These are phyloP conservation scores for Eulemur rubriventer DNA, from an alignment of 2,797 vertebrate species.

Conservation along the genomic window DNA sequence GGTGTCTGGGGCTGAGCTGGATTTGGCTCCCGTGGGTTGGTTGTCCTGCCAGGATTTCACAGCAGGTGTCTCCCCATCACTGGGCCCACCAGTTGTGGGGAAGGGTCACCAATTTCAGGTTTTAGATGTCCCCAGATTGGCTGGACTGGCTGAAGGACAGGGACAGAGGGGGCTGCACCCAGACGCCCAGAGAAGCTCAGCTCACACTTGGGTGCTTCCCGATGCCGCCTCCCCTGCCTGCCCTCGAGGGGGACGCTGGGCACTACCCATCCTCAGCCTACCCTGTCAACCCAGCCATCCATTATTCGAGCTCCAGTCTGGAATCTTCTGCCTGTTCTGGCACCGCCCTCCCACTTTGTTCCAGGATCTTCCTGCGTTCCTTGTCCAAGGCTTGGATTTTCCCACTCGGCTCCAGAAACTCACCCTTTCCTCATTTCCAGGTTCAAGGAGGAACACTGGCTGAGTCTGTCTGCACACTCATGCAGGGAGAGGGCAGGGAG, in stretches of 20 bases:
- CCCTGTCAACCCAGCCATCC: not conserved
- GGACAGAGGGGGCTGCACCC: fast-evolving
- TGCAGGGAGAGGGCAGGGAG: too few relatives aligned
- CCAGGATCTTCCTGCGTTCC: not conserved
- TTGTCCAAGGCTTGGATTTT: not conserved
- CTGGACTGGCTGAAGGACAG: not conserved
- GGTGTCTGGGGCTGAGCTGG: not conserved
- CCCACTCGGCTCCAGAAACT: not conserved
- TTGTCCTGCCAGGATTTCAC: not conserved
- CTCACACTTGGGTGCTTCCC: fast-evolving
- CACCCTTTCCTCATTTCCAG: too few relatives aligned
- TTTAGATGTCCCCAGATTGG: not conserved
- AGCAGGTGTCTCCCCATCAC: not conserved
- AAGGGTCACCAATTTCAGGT: not conserved
- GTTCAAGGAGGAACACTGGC: fast-evolving
- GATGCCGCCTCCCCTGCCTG: fast-evolving
- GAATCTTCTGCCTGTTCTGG: not conserved
- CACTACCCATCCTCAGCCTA: fast-evolving
- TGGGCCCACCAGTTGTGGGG: not conserved
- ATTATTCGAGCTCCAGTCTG: fast-evolving
- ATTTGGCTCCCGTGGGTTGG: fast-evolving
- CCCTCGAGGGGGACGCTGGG: not conserved
- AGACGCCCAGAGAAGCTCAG: not conserved
- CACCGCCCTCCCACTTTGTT: too few relatives aligned
- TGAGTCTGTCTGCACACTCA: fast-evolving